Percentiles rank a stretch among this genome's conserved stretches.
These are phyloP conservation scores for Sapayoa aenigma DNA, from an alignment of 2,113 vertebrate genomes.

Conservation along the genomic window DNA sequence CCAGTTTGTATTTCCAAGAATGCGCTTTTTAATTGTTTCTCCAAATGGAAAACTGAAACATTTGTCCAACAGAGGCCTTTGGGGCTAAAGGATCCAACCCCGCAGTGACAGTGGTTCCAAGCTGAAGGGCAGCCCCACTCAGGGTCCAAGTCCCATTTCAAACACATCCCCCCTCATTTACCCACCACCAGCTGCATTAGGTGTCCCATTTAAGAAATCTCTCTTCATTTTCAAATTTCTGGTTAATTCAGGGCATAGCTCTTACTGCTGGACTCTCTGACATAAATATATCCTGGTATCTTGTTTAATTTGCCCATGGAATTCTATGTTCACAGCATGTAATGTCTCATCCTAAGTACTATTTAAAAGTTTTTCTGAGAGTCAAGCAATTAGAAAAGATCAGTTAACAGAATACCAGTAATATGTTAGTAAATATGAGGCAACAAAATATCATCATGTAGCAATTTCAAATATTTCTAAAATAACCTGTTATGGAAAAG, in stretches of 20 bases:
- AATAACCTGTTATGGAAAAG: neutral
- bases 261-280: neutral
- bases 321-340: neutral
- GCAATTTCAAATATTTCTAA: neutral
- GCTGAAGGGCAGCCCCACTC: neutral
- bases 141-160: neutral
- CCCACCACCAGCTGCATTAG: neutral
- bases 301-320: neutral
- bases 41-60: neutral
- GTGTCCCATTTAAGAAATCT: neutral
- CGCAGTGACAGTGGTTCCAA: neutral
- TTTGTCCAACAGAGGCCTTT: accelerated
- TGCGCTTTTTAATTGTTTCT: neutral
- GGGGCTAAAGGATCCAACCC: neutral
- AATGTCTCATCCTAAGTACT: neutral
- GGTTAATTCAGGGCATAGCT: neutral
- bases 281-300: neutral
- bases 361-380: neutral
- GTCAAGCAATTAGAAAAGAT: neutral
- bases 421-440: neutral
- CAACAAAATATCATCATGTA: neutral
- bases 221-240: neutral
- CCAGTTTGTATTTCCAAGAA: neutral
- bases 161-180: neutral
- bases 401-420: neutral